Base-by-base conservation (phyloP, 2,888 invertebrate genomes). In the Lordiphosa andalusiaca region DNA sequence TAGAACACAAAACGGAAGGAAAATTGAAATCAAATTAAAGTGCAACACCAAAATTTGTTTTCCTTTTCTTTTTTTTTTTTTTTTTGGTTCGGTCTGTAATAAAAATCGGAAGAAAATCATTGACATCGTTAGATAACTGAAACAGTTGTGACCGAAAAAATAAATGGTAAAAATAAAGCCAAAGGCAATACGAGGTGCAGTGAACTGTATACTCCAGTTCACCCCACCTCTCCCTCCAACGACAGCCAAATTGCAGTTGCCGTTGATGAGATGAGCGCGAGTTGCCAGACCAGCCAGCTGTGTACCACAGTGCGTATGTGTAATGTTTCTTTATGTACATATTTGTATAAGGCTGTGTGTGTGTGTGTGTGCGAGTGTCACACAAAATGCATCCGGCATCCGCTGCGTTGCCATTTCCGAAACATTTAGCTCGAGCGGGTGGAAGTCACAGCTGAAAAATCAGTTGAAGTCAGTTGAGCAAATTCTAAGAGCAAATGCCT, bases 361-460 rank as follows among this genome's bases (percentile, higher is more conserved):
- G 13, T 30, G 12, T 25, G 38, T 46, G 49, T 30, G 30, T 21
- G 10, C 40, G 35, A 35, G 7, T 56, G 21, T 56, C 70, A 73
- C 65, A 71, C 46, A 63, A 76, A 71, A 77, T 69, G 78, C 74
- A 80, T 75, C 68, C 83, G 69, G 68, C 62, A 64, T 39, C 73
- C 62, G 83, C 63, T 74, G 75, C 68, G 60, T 53, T 75, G 70
- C 85, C 55, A 72, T 67, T 84, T 84, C 84, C 84, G 84, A 80
- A 80, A 84, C 84, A 82, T 78, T 82, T 84, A 72, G 67, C 65
- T 52, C 41, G 33, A 54, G 39, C 44, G 48, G 41, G 35, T 50
- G 58, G 61, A 47, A 69, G 63, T 76, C 71, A 25, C 67, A 60
- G 54, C 61, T 44, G 70, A 52, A 81, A 44, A 84, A 81, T 84